Evolutionary conservation across 2,797 vertebrate species (phyloP).

Genomic region (Lacerta agilis): DNA sequence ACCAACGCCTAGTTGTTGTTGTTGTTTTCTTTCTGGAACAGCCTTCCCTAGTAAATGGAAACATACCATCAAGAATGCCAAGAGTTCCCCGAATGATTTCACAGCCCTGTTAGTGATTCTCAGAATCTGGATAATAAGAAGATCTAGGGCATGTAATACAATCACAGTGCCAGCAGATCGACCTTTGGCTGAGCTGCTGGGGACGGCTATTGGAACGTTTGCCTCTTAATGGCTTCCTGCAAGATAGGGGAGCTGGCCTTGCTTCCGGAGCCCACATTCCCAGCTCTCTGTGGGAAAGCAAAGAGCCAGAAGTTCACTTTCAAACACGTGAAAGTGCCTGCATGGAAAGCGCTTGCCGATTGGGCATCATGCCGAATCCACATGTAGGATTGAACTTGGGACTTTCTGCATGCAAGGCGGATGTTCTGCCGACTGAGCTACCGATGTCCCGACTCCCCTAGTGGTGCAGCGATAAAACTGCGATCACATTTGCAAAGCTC

Average conservation of each 20-base stretch:
- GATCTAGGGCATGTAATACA: not conserved
- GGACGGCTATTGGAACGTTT: not conserved
- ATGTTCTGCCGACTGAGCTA: too few species aligned
- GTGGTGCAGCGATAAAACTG: too few species aligned
- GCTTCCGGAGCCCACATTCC: not conserved
- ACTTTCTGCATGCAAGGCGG: too few species aligned
- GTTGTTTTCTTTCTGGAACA: not conserved
- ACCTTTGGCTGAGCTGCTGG: not conserved
- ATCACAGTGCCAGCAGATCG: not conserved
- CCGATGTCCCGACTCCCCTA: accelerated
- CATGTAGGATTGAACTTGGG: not conserved
- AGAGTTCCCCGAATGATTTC: slow-evolving; percentile 18
- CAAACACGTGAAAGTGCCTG: not conserved
- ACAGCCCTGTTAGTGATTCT: slow-evolving; percentile 7
- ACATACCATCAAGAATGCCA: not conserved
- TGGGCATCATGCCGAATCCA: not conserved
- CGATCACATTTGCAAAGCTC: too few species aligned
- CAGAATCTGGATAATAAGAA: slow-evolving; percentile 20
- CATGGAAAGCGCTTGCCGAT: not conserved
- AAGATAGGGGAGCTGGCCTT: not conserved
- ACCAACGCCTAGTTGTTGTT: not conserved
- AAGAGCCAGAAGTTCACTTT: not conserved
- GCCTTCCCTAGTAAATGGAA: not conserved
- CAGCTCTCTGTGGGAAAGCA: not conserved
- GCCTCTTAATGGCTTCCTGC: not conserved